Conservation (phyloP, 2,113 vertebrate genomes). For the Centropristis striata region DNA sequence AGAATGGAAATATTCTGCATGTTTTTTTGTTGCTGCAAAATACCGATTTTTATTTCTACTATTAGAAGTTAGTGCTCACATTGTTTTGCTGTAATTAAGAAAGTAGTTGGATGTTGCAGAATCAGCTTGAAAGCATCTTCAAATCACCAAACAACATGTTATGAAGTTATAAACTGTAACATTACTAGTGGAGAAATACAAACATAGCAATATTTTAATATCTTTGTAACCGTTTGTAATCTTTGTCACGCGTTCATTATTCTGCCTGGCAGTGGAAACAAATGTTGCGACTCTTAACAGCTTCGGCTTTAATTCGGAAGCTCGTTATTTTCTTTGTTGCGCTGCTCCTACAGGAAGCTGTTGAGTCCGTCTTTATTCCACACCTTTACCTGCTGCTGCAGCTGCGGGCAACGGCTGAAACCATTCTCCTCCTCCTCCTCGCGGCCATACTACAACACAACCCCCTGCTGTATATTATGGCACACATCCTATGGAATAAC, state of each 20-base stretch:
- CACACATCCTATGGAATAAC: conserved; percentile 55
- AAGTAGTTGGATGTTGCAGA: too few relatives aligned
- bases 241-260: neutral
- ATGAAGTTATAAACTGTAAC: too few relatives aligned
- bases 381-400: conserved; percentile 6
- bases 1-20: neutral
- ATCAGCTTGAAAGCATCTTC: neutral
- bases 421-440: neutral
- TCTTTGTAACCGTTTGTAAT: too few relatives aligned
- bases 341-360: neutral
- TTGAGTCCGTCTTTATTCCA: neutral
- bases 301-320: neutral
- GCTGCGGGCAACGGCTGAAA: too few relatives aligned
- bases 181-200: too few relatives aligned
- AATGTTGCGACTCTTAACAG: neutral
- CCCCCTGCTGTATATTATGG: conserved; percentile 17
- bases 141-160: too few relatives aligned
- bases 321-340: neutral
- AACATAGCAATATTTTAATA: neutral
- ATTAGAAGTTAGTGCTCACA: neutral
- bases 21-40: neutral
- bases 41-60: neutral
- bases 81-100: neutral
- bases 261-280: conserved; percentile 16
- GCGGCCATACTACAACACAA: neutral